Evolutionary conservation across 2,113 vertebrate species (phyloP).

Genomic region (Trogon melanurus): DNA sequence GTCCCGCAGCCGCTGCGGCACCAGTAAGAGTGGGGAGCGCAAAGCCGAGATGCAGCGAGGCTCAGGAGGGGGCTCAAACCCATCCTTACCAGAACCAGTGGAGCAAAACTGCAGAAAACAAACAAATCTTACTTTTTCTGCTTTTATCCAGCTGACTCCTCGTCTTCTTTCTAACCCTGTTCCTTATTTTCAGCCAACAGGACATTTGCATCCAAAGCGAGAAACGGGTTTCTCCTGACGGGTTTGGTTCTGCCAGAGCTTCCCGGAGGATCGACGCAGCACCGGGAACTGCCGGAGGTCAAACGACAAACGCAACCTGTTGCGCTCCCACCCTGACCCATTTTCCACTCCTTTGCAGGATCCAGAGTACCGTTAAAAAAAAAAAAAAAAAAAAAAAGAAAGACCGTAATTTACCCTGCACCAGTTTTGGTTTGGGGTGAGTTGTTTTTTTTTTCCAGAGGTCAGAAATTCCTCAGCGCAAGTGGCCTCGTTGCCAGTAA

Average conservation of each 20-base stretch:
- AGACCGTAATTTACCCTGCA: background rate
- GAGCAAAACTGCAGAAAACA: too few relatives aligned
- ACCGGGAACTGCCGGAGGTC: background rate
- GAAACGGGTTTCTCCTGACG: background rate
- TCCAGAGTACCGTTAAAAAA: rapidly evolving
- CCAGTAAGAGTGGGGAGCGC: rapidly evolving
- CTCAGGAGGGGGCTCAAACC: too few relatives aligned
- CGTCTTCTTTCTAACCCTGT: too few relatives aligned
- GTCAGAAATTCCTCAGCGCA: background rate
- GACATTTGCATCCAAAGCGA: rapidly evolving
- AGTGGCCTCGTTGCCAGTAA: background rate
- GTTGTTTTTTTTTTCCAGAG: background rate
- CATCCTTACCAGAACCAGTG: rapidly evolving
- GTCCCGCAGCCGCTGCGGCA: background rate
- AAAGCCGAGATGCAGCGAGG: too few relatives aligned
- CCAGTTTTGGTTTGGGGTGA: background rate
- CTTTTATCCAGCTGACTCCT: background rate
- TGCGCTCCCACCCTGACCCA: background rate
- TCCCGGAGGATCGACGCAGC: background rate
- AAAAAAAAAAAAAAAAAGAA: too few relatives aligned
- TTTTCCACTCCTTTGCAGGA: background rate
- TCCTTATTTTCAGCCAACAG: rapidly evolving
- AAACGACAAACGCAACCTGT: rapidly evolving
- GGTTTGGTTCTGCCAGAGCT: rapidly evolving
- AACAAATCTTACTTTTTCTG: background rate